A percentile compares a stretch with the other conserved stretches of the same genome.
phyloP scores from a whole-genome alignment of 2,888 invertebrate species.

The Saturnia japonica region DNA sequence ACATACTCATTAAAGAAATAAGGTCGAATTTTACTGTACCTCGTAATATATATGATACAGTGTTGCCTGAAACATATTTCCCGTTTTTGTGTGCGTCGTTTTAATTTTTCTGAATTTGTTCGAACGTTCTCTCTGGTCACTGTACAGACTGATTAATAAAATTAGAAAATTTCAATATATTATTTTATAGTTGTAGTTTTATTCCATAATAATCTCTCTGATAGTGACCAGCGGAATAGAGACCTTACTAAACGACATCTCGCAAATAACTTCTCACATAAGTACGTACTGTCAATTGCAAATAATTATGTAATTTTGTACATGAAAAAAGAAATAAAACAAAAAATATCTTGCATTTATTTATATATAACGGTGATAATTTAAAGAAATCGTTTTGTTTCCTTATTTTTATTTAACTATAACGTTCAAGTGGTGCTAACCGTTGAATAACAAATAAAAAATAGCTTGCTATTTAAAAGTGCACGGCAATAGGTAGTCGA shows the following conservation, averaged over 20 bases:
- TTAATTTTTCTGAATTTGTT: not conserved
- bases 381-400: not conserved
- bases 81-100: conserved; percentile 1
- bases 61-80: not conserved
- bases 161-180: too few species aligned
- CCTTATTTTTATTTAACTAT: conserved; percentile 45
- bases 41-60: not conserved
- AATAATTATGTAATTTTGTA: conserved; percentile 30
- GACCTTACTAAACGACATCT: not conserved
- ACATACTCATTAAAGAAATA: conserved; percentile 73
- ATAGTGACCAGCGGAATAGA: not conserved
- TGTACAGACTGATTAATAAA: not conserved
- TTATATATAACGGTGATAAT: conserved; percentile 29
- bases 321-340: conserved; percentile 29
- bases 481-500: not conserved
- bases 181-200: not conserved
- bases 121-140: too few species aligned
- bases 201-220: not conserved
- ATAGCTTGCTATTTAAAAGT: conserved; percentile 33
- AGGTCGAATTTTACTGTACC: conserved; percentile 55
- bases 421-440: conserved; percentile 59
- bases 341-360: conserved; percentile 48
- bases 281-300: conserved; percentile 45
- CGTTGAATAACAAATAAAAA: conserved; percentile 37
- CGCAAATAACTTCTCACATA: not conserved